Conservation (phyloP, 2,888 invertebrate species). For the Formica aserva region DNA sequence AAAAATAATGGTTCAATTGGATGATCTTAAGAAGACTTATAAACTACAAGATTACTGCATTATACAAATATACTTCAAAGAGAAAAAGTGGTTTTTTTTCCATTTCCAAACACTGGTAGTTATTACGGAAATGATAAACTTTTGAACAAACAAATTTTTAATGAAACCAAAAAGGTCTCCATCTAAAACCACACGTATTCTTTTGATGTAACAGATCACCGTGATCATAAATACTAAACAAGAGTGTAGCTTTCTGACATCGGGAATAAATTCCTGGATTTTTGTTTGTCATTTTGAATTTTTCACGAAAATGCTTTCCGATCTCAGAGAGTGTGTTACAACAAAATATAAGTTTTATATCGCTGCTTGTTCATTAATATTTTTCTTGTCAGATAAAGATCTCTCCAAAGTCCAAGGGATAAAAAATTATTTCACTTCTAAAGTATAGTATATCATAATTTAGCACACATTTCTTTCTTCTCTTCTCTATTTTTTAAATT, state of each 20-base stretch:
- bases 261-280: not conserved
- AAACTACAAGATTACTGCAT: not conserved
- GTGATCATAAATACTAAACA: slow-evolving; percentile 19
- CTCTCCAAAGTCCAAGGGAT: not conserved
- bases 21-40: not conserved
- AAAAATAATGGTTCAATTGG: not conserved
- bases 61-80: not conserved
- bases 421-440: not conserved
- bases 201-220: not conserved
- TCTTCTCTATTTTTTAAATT: not conserved
- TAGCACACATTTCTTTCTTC: not conserved
- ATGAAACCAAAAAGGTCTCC: not conserved
- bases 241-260: not conserved
- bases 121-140: not conserved
- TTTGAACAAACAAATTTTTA: not conserved
- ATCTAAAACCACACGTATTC: not conserved
- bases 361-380: not conserved
- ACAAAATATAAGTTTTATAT: not conserved
- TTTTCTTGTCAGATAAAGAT: not conserved
- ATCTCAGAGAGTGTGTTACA: not conserved
- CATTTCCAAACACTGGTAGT: not conserved
- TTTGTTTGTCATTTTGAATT: not conserved
- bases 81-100: slow-evolving; percentile 10
- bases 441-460: not conserved
- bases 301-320: not conserved